phyloP scores from a whole-genome alignment of 2,113 vertebrate species.

The Chaetodon auriga region DNA sequence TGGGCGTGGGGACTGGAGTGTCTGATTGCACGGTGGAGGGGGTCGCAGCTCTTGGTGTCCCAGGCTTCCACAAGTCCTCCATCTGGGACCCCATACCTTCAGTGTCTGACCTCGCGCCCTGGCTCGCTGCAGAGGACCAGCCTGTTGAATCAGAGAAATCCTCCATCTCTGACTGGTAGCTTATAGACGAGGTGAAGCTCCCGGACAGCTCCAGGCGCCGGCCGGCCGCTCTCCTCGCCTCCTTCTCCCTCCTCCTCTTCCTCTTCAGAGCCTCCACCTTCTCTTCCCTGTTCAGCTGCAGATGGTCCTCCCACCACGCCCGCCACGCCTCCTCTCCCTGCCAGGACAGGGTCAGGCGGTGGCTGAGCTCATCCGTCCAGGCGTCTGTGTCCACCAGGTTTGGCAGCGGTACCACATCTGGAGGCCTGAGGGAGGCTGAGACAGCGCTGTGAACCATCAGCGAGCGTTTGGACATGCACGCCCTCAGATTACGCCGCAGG shows the following conservation, averaged over 20 bases:
- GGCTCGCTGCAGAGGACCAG: constrained; percentile 44
- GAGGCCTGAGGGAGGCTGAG: background rate
- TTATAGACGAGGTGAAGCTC: constrained; percentile 87
- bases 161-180: constrained; percentile 75
- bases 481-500: constrained; percentile 61
- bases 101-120: constrained; percentile 47
- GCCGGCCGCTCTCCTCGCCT: background rate
- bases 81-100: background rate
- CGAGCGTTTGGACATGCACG: constrained; percentile 70
- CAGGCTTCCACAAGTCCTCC: background rate
- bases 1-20: background rate
- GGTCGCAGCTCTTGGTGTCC: fast-evolving
- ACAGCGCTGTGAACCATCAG: constrained; percentile 67
- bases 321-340: constrained; percentile 74
- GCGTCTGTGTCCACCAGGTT: constrained; percentile 19
- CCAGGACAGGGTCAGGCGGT: constrained; percentile 87
- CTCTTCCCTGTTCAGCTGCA: constrained; percentile 50
- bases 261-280: constrained; percentile 73
- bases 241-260: constrained; percentile 82
- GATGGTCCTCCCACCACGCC: constrained; percentile 86
- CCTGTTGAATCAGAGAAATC: constrained; percentile 26
- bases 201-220: constrained; percentile 68
- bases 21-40: background rate
- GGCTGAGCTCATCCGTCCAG: constrained; percentile 81
- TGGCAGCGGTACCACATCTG: constrained; percentile 13